Evolutionary conservation across 2,797 vertebrate species (phyloP), one percentile per base, ranked within the genome.

Genomic region (Zenarchopterus dispar): DNA sequence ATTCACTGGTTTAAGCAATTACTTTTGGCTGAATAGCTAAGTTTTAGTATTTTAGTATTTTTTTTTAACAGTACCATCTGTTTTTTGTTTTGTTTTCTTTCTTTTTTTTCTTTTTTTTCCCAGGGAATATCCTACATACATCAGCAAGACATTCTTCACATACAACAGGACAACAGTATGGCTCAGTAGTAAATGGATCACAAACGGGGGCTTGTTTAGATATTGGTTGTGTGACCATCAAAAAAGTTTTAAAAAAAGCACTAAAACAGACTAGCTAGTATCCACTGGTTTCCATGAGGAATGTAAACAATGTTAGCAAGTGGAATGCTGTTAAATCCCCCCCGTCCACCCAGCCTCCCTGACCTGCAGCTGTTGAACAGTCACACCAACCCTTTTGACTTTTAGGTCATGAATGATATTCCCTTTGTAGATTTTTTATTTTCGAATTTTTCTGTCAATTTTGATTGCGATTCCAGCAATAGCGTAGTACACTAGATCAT

Each of bases 341-440:
- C 59, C 51, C 43, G 21, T 21, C 62, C 31, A 6, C 1, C 21
- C 48, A 13, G 22, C 56, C 42, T 28, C 22, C 31, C 44, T 46
- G 43, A 53, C 60, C 65, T 78, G 62, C 70, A 72, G 70, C 56
- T 85, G 43, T 71, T 52, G 13, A 64, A 67, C 62, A 76, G 77
- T 77, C 67, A 81, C 57, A 63, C 53, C 71, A 62, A 73, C 66
- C 53, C 53, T 78, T 76, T 69, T 85, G 75, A 78, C 70, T 69
- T 79, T 72, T 70, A 43, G 52, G 62, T 62, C 17, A 1, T 61
- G 60, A 67, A 62, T 81, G 67, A 78, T 84, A 66, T 71, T 52
- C 55, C 41, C 73, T 16, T 1, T 15, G 28, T 39, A 68, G 26
- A 67, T 26, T n/a, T 15, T 28, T 36, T 36, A 28, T 28, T 28